Base-by-base conservation (phyloP, 2,113 vertebrate genomes). In the Vicugna pacos region DNA sequence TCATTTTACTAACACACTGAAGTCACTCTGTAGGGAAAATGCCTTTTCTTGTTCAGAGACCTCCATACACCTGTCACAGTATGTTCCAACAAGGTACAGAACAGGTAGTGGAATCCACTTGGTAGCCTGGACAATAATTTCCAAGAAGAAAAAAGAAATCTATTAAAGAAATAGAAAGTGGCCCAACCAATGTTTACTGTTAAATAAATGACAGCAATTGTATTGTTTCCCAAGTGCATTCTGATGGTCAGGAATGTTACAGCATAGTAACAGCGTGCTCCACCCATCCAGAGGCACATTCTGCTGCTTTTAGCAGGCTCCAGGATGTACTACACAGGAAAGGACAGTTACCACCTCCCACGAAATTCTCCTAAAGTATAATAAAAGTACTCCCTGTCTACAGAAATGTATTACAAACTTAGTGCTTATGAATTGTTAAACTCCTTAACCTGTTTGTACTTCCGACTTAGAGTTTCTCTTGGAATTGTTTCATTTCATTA, bases 401-500 rank as follows among this genome's bases (percentile, higher is more conserved):
- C 19, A 54, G 48, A 95, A 46, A 89, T 6, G n/a, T 77, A 80
- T 20, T 58, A 80, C 3, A 50, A 17, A 56, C 22, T 72, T 46
- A 88, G 28, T 50, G 48, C 16, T 95, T 88, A 65, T 9, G 35
- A 50, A 85, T 1, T n/a, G 24, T n/a, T 95, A 54, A 82, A 69
- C 35, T 83, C 32, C 81, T 72, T 85, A 73, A 24, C 13, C 42
- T 60, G 26, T 60, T 65, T 79, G 30, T 46, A 81, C 46, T 81
- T 81, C 64, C 24, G 76, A 64, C 15, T 16, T 48, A 11, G 28
- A 73, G 30, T 89, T 84, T 80, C 60, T 92, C 38, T 80, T 38
- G 54, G n/a, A 79, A 89, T 42, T 58, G 15, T 88, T 84, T 84
- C 64, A 62, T n/a, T 81, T 83, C 38, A 54, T 93, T n/a, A 62